Evolutionary conservation across 2,113 vertebrate genomes (phyloP).

Genomic region (Morone saxatilis): DNA sequence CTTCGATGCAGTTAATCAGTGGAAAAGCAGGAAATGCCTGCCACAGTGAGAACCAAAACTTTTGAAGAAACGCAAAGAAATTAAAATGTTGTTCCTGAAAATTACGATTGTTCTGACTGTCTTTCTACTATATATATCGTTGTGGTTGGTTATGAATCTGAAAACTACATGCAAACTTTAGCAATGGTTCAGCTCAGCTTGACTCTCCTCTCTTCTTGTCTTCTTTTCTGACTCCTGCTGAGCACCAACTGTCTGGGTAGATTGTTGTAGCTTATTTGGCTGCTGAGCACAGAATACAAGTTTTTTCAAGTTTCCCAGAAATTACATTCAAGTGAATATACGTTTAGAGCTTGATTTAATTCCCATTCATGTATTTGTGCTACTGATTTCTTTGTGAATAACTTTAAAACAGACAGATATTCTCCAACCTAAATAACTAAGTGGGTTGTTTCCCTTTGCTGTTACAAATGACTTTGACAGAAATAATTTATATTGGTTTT

Average conservation of each 20-base stretch:
- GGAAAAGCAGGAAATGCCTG: slow-evolving; percentile 5
- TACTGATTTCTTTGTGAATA: neutral
- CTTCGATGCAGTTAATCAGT: slow-evolving; percentile 20
- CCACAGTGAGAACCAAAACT: neutral
- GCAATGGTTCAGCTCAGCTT: slow-evolving; percentile 12
- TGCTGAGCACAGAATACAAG: slow-evolving; percentile 8
- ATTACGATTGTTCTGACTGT: neutral
- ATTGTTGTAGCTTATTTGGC: slow-evolving; percentile 27
- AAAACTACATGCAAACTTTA: neutral
- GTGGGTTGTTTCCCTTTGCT: neutral
- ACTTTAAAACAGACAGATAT: slow-evolving; percentile 13
- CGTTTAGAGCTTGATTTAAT: slow-evolving; percentile 11
- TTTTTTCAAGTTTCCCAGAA: neutral
- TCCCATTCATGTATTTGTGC: slow-evolving; percentile 13
- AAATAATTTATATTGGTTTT: neutral
- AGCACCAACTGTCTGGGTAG: slow-evolving; percentile 47
- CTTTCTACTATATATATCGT: neutral
- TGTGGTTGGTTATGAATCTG: slow-evolving; percentile 14
- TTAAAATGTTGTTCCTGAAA: neutral
- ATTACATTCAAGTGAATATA: neutral
- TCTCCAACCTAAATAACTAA: neutral
- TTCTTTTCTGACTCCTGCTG: slow-evolving; percentile 48
- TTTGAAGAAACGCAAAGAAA: neutral
- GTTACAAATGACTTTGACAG: neutral
- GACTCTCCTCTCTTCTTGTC: slow-evolving; percentile 10